Conservation (phyloP, 1,140 invertebrate species). For the Cecropterus lyciades region DNA sequence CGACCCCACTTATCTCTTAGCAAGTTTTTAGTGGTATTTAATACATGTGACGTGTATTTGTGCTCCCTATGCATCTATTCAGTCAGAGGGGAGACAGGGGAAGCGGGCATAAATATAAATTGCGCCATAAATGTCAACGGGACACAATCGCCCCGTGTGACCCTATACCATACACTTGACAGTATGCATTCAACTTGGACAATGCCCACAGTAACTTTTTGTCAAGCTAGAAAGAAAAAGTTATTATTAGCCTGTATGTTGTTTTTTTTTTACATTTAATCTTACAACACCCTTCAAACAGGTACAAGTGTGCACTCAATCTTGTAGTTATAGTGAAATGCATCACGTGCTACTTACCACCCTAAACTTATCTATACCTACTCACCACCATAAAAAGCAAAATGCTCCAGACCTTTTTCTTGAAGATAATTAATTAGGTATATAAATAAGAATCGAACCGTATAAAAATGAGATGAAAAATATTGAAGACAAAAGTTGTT, state of each 20-base stretch:
- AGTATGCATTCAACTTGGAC: slow-evolving; percentile 15
- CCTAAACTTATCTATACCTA: too few species aligned
- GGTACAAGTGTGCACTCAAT: too few species aligned
- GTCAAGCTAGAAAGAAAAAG: neutral
- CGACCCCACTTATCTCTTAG: neutral
- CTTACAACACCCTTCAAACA: too few species aligned
- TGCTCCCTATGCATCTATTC: slow-evolving; percentile 2
- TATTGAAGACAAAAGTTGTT: too few species aligned
- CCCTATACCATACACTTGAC: slow-evolving; percentile 9
- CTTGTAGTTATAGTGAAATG: too few species aligned
- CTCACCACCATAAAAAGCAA: too few species aligned
- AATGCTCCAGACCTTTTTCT: too few species aligned
- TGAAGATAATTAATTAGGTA: too few species aligned
- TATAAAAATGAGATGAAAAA: too few species aligned
- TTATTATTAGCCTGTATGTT: neutral
- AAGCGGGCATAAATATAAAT: slow-evolving; percentile 60
- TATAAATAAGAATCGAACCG: too few species aligned
- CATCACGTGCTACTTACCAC: too few species aligned
- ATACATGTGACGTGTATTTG: slow-evolving; percentile 6
- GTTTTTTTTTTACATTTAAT: neutral
- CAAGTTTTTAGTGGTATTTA: slow-evolving; percentile 16
- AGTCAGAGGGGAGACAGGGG: slow-evolving; percentile 40
- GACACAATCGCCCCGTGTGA: slow-evolving; percentile 47
- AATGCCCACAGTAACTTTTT: neutral
- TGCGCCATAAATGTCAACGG: slow-evolving; percentile 62